phyloP scores from a whole-genome alignment of 2,797 vertebrate genomes.

The Clarias fuscus region DNA sequence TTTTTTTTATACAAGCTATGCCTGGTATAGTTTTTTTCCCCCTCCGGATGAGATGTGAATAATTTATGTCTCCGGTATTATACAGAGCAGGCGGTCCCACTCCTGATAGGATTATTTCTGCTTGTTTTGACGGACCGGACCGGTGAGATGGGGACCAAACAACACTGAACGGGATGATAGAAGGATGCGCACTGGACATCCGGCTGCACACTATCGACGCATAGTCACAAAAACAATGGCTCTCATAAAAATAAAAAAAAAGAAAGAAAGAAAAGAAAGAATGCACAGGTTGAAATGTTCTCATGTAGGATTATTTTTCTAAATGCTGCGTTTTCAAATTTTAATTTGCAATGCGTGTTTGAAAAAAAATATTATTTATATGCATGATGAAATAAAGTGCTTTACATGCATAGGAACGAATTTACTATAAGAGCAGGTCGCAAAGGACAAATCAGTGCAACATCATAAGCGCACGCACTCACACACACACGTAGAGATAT shows the following conservation, averaged over 20 bases:
- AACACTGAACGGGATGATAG: neutral
- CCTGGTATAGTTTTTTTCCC: neutral
- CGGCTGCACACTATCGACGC: neutral
- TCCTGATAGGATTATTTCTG: slow-evolving; percentile 8
- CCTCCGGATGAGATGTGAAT: slow-evolving; percentile 37
- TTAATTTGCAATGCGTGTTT: neutral
- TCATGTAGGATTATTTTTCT: neutral
- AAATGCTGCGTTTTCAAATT: neutral
- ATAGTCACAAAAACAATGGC: neutral
- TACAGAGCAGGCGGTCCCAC: slow-evolving; percentile 26
- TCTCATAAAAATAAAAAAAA: neutral
- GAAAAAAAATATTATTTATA: neutral
- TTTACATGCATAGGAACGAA: neutral
- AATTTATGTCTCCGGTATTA: slow-evolving; percentile 45
- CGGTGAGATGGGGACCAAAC: neutral
- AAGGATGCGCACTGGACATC: slow-evolving; percentile 23
- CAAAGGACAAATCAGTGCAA: slow-evolving; percentile 20
- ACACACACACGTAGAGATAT: neutral
- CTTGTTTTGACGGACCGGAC: slow-evolving; percentile 15
- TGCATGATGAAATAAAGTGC: neutral
- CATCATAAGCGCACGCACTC: neutral
- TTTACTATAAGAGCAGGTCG: neutral
- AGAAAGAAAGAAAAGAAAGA: neutral
- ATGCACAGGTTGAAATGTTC: neutral
- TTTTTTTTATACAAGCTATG: neutral